These are phyloP conservation scores for Eleginops maclovinus DNA, from an alignment of 2,113 vertebrate genomes.

Conservation along the genomic window DNA sequence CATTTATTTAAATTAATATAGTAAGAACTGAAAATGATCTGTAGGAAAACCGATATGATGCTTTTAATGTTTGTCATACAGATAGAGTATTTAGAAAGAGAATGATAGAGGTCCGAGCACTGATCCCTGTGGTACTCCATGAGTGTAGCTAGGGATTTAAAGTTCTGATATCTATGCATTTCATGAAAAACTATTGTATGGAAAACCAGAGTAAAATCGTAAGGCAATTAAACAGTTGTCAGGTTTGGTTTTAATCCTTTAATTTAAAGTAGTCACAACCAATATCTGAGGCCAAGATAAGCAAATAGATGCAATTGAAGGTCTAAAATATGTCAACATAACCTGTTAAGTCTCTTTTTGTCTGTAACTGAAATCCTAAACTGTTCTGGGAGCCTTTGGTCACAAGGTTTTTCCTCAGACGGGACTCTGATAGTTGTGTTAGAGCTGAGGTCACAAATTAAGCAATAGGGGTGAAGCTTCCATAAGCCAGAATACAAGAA, in stretches of 20 bases:
- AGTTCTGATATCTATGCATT: not conserved
- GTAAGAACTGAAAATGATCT: not conserved
- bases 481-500: conserved; percentile 40
- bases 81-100: not conserved
- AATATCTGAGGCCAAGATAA: conserved; percentile 12
- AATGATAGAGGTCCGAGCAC: not conserved
- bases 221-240: conserved; percentile 12
- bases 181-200: no score
- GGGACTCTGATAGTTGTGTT: conserved; percentile 38
- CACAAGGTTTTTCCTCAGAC: conserved; percentile 44
- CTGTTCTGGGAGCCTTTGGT: conserved; percentile 38
- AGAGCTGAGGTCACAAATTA: conserved; percentile 51
- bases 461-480: conserved; percentile 20
- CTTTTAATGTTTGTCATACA: not conserved
- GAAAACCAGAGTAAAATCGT: not conserved
- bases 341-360: conserved; percentile 27
- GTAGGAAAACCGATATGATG: not conserved
- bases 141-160: not conserved
- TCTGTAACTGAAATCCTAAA: conserved; percentile 25
- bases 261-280: conserved; percentile 3
- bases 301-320: not conserved
- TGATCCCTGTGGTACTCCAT: not conserved
- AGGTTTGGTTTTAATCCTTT: conserved; percentile 2
- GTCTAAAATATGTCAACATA: conserved; percentile 6
- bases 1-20: not conserved